phyloP scores from a whole-genome alignment of 2,888 invertebrate species.

The Leptinotarsa juncta region DNA sequence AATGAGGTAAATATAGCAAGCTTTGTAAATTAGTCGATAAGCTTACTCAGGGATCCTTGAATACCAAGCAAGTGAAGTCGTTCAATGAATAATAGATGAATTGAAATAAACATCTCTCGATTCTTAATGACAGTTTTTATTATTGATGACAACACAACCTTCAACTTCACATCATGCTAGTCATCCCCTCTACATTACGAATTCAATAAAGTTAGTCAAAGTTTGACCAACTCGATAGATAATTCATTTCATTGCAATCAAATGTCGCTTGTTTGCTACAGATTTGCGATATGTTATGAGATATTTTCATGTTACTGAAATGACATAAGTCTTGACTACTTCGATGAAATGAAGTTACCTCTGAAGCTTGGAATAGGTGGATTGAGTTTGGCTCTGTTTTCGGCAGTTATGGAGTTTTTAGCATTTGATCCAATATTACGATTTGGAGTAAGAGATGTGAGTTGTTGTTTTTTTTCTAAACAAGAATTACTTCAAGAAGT shows the following conservation, averaged over 20 bases:
- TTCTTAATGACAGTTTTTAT: conserved; percentile 37
- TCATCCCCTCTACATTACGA: conserved; percentile 26
- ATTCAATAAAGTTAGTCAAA: conserved; percentile 27
- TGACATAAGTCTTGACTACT: not conserved
- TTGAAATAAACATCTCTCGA: conserved; percentile 20
- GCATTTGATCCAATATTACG: conserved; percentile 61
- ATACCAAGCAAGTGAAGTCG: not conserved
- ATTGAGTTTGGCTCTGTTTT: conserved; percentile 69
- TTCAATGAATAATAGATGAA: not conserved
- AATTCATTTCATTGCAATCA: conserved; percentile 17
- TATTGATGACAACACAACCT: conserved; percentile 29
- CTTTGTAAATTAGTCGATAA: not conserved
- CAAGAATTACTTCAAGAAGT: too few species aligned
- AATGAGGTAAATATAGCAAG: not conserved
- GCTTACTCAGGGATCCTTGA: not conserved
- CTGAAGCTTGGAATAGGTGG: conserved; percentile 70
- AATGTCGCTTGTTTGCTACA: not conserved
- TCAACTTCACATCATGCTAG: conserved; percentile 21
- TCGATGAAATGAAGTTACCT: conserved; percentile 57
- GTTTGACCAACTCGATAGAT: conserved; percentile 29
- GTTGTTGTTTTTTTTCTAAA: conserved; percentile 32
- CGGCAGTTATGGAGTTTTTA: conserved; percentile 75
- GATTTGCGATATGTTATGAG: not conserved
- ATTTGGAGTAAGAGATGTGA: conserved; percentile 55
- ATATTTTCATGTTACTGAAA: not conserved